Base-by-base conservation (phyloP, 2,888 invertebrate species). In the Lasius fuliginosus region DNA sequence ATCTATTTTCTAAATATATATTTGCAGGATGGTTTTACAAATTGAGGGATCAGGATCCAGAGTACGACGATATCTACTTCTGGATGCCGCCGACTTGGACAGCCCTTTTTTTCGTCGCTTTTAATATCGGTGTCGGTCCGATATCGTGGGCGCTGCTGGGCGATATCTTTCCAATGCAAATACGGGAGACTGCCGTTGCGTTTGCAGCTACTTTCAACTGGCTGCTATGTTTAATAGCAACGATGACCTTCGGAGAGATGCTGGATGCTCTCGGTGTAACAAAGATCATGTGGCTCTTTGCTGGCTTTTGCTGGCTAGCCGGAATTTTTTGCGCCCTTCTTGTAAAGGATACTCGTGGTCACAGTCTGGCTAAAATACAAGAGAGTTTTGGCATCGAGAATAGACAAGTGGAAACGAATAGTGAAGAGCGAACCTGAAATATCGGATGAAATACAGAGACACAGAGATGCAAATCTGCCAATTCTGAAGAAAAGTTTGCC, bases 121-220 rank as follows among this genome's bases (percentile, higher is more conserved):
- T 91, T 85, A 94, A 93, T 77, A 27, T 93, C 6, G 94, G 94
- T 27, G 46, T 94, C 2, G 94, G 94, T 8, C 94, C 94, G 9
- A 91, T 94, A 62, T 91, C 93, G 27, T 94, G 93, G 94, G 90
- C 94, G 11, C 71, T 94, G n/a, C 46, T 94, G 18, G 92, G 93
- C 27, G 94, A 94, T 84, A 87, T 87, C 15, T 92, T 94, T 64
- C 94, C 94, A 1, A 74, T 90, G 77, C 90, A 93, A 83, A 82
- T 93, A 53, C 91, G 90, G 79, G 68, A 90, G 0, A 40, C 77
- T 1, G 91, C 90, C 3, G 91, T 92, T 1, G 88, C 91, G 4
- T 64, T 76, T 33, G 88, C 88, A 6, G 87, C 86, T 18, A 83
- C 90, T 27, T 75, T 92, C 33, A 92, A 90, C 73, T 94, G 93